Evolutionary conservation across 1,140 invertebrate species (phyloP), one percentile per base, ranked within the genome.

Genomic region (Cecropterus lyciades): DNA sequence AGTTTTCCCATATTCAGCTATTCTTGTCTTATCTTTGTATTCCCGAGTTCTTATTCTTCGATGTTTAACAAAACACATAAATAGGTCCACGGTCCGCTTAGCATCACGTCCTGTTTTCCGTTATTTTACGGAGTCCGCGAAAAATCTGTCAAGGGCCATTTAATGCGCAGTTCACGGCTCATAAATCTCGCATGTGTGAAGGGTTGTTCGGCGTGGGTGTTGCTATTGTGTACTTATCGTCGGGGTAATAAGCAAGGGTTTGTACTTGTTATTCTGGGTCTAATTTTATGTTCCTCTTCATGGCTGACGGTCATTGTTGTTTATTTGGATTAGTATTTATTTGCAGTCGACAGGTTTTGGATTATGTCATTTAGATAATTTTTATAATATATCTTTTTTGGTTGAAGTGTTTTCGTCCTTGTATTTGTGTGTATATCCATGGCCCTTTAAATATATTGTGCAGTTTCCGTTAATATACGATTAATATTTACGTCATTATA

Each of bases 61-160:
- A 10, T 33, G 43, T 43, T 48, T 46, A 59, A 15, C 56, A 13
- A 17, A 59, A 33, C 24, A 59, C 43, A 48, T 59, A 59, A 45
- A 59, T 48, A 37, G 49, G 56, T 37, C 17, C 11, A 49, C 42
- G 72, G 66, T 56, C 64, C 57, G 51, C 46, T 43, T 20, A 11
- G 46, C 63, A 66, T 11, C 33, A 33, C 69, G 71, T 64, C 71
- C 72, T 78, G 70, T 77, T 79, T 80, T 81, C 81, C 80, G 85
- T 82, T 81, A 84, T 82, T 82, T 73, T 76, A 77, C 74, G 77
- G 77, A 82, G 73, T 82, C 67, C 59, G 79, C 81, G 80, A 79
- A 84, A 89, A 78, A 37, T 79, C 82, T 75, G 82, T 87, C 82
- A 85, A 85, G 87, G 85, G 81, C 72, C 82, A 89, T 89, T 89